Conservation (phyloP, 2,797 vertebrate species). For the Lacerta viridis region DNA sequence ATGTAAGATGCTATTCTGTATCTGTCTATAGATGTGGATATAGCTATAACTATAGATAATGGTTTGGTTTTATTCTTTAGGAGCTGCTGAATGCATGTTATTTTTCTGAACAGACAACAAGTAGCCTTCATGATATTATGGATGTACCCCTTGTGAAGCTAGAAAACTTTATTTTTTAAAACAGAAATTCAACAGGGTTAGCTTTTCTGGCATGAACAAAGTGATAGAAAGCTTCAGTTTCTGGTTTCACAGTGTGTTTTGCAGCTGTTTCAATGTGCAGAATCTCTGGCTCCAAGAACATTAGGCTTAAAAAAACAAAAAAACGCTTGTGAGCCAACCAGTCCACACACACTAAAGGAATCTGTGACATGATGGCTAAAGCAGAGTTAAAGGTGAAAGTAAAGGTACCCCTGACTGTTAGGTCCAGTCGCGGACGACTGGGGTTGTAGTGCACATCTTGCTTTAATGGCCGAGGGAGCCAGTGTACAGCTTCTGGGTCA, state of each 20-base stretch:
- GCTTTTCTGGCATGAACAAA: not conserved
- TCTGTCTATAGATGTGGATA: too few species aligned
- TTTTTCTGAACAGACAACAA: not conserved
- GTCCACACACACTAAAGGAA: not conserved
- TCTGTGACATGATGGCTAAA: not conserved
- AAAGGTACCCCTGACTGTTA: too few species aligned
- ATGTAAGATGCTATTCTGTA: not conserved
- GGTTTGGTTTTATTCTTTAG: not conserved
- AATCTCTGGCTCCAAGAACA: not conserved
- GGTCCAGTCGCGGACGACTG: too few species aligned
- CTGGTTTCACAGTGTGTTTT: not conserved
- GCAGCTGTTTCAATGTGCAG: not conserved
- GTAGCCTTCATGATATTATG: not conserved
- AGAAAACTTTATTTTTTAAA: not conserved
- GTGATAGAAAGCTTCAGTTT: not conserved
- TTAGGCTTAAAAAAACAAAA: too few species aligned
- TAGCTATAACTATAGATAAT: not conserved
- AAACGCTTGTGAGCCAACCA: too few species aligned
- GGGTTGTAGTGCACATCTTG: too few species aligned
- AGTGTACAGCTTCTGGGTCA: too few species aligned
- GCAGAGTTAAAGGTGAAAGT: not conserved
- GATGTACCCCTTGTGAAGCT: not conserved
- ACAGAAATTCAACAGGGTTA: not conserved
- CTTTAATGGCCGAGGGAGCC: too few species aligned
- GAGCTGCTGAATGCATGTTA: not conserved